Evolutionary conservation across 1,140 invertebrate genomes (phyloP).

Genomic region (Penaeus chinensis): DNA sequence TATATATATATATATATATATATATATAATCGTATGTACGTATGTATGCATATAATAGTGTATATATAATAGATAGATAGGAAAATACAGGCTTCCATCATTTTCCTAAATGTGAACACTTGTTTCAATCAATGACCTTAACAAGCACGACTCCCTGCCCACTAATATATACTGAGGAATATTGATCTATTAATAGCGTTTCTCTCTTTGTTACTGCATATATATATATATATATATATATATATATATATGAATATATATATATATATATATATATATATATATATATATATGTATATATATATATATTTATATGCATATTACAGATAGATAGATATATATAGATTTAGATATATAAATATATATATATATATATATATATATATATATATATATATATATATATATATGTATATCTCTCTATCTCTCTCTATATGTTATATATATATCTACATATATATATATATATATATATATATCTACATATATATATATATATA

Average conservation of each 20-base stretch:
- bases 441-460: slow-evolving; percentile 15
- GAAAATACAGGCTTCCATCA: neutral
- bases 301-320: neutral
- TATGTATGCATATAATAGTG: neutral
- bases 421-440: neutral
- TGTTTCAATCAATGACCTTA: too few species aligned
- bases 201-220: neutral
- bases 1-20: neutral
- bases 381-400: neutral
- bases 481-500: slow-evolving; percentile 16
- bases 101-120: too few species aligned
- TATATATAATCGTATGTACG: neutral
- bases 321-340: neutral
- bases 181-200: too few species aligned
- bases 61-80: slow-evolving; percentile 15
- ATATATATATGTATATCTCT: neutral
- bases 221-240: slow-evolving; percentile 12
- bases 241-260: neutral
- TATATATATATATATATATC: slow-evolving; percentile 5
- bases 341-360: slow-evolving; percentile 1
- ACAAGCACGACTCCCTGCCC: too few species aligned
- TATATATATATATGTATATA: slow-evolving; percentile 17
- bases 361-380: slow-evolving; percentile 4
- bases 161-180: too few species aligned
- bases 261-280: slow-evolving; percentile 21